These are phyloP conservation scores for Drosophila kokeensis DNA, from an alignment of 2,888 invertebrate species.

Conservation along the genomic window DNA sequence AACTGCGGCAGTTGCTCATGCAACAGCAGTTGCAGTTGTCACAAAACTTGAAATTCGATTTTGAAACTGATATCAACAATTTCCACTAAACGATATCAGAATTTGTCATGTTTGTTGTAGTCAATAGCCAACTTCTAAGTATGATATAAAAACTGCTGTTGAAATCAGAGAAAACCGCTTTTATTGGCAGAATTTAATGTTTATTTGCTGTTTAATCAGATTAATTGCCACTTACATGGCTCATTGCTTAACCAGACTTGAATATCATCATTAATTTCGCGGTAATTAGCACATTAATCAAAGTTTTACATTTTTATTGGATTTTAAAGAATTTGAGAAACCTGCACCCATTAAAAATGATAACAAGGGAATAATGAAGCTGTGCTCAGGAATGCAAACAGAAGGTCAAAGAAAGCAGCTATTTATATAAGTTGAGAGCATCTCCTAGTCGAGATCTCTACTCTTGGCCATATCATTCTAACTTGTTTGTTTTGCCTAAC, in stretches of 20 bases:
- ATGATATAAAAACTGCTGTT: background rate
- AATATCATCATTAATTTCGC: conserved; percentile 13
- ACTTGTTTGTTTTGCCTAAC: conserved; percentile 22
- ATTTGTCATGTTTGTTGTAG: background rate
- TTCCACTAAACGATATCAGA: background rate
- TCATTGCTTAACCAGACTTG: background rate
- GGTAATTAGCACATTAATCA: conserved; percentile 7
- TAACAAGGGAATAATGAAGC: background rate
- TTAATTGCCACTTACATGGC: background rate
- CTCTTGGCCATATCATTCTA: background rate
- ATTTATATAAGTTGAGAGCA: background rate
- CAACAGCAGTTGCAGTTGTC: background rate
- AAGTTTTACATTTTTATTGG: background rate
- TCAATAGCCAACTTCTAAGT: background rate
- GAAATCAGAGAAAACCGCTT: background rate
- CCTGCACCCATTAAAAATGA: background rate
- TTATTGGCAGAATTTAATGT: background rate
- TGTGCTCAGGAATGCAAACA: background rate
- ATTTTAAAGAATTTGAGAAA: conserved; percentile 3
- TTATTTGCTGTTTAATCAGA: background rate
- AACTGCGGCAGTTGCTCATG: conserved; percentile 1
- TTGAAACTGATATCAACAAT: background rate
- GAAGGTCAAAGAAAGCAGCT: background rate
- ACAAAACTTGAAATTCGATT: background rate
- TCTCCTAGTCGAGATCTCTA: background rate